Evolutionary conservation across 2,797 vertebrate species (phyloP).

Genomic region (Parambassis ranga): DNA sequence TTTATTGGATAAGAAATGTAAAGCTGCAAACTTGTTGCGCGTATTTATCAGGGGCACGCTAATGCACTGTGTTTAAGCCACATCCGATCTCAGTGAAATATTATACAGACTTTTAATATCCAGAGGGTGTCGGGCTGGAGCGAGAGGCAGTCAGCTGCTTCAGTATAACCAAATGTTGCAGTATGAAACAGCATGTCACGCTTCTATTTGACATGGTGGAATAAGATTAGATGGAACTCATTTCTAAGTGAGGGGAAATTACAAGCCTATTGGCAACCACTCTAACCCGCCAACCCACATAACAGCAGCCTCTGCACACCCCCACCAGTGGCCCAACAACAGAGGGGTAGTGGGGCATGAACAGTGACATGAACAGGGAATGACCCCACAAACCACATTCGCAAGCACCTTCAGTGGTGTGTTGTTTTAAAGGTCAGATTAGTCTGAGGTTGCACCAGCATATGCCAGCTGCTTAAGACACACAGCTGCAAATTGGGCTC

Average conservation of each 20-base stretch:
- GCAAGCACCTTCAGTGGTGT: slow-evolving; percentile 56
- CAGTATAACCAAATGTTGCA: slow-evolving; percentile 84
- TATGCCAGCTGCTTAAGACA: slow-evolving; percentile 43
- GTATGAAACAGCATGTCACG: slow-evolving; percentile 82
- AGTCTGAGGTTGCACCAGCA: slow-evolving; percentile 52
- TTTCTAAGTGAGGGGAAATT: slow-evolving; percentile 85
- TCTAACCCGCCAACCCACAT: slow-evolving; percentile 15
- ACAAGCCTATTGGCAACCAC: slow-evolving; percentile 73
- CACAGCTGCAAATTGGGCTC: background rate
- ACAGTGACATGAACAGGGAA: slow-evolving; percentile 80
- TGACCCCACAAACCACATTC: slow-evolving; percentile 76
- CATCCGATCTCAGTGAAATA: slow-evolving; percentile 79
- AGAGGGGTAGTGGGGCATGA: slow-evolving; percentile 76
- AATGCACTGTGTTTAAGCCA: slow-evolving; percentile 86
- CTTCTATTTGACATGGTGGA: slow-evolving; percentile 83
- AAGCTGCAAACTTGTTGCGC: slow-evolving; percentile 75
- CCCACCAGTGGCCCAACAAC: slow-evolving; percentile 63
- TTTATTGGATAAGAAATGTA: slow-evolving; percentile 67
- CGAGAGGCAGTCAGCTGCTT: slow-evolving; percentile 78
- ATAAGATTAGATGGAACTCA: slow-evolving; percentile 86
- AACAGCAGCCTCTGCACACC: slow-evolving; percentile 51
- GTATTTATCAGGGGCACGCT: slow-evolving; percentile 81
- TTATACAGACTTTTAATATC: slow-evolving; percentile 82
- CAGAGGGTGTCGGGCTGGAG: slow-evolving; percentile 78
- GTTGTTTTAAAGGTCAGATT: slow-evolving; percentile 75